Conservation (phyloP, 1,140 invertebrate genomes). For the Lethrus apterus region DNA sequence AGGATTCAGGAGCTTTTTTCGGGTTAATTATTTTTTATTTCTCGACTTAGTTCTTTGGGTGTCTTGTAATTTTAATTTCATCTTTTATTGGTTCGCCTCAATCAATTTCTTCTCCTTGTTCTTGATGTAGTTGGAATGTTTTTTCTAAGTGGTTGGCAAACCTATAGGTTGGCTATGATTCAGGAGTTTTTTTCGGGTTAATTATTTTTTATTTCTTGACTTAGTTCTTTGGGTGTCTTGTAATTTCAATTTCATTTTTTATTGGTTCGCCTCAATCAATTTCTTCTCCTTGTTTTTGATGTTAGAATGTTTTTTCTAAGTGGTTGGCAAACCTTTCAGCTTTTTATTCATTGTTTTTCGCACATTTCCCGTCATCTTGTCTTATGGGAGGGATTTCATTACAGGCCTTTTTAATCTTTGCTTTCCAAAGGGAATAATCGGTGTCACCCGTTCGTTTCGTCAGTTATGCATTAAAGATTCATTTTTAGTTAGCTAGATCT, state of each 20-base stretch:
- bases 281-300: not conserved
- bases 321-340: not conserved
- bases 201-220: too few species aligned
- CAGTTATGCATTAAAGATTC: constrained; percentile 2
- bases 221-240: constrained; percentile 9
- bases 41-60: too few species aligned
- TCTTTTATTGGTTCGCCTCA: not conserved
- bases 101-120: not conserved
- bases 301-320: too few species aligned
- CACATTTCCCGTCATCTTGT: not conserved
- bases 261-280: not conserved
- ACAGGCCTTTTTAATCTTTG: constrained; percentile 6
- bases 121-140: not conserved
- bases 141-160: too few species aligned
- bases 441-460: constrained; percentile 9
- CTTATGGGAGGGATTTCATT: not conserved
- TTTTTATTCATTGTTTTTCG: constrained; percentile 7
- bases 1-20: too few species aligned
- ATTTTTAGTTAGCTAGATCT: constrained; percentile 14
- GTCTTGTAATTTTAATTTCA: not conserved
- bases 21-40: too few species aligned
- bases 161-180: too few species aligned
- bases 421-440: constrained; percentile 5
- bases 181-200: too few species aligned
- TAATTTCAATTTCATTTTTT: constrained; percentile 1